Conservation (phyloP, 2,113 vertebrate species). For the Apus apus region DNA sequence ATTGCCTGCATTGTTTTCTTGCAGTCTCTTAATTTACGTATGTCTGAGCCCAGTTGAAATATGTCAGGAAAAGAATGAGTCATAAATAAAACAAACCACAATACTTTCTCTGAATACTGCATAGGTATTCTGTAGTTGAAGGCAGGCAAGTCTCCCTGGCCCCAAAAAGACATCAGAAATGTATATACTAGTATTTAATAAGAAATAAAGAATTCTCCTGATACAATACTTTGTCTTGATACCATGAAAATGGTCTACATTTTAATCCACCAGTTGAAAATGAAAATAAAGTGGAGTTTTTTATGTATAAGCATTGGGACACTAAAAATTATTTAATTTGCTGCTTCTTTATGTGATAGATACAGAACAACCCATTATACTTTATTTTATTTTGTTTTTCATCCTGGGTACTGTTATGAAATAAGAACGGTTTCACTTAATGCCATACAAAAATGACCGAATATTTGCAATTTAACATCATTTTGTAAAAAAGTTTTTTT, state of each 20-base stretch:
- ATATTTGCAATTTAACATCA: neutral
- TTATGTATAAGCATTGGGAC: neutral
- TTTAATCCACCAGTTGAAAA: neutral
- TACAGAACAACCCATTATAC: neutral
- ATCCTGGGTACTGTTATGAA: neutral
- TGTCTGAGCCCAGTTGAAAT: neutral
- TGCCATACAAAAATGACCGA: neutral
- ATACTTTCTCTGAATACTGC: neutral
- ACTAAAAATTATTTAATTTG: neutral
- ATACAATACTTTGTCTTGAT: neutral
- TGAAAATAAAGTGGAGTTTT: neutral
- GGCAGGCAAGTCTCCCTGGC: neutral
- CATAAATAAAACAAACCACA: neutral
- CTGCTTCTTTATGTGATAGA: neutral
- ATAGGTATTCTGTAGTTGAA: neutral
- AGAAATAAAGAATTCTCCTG: neutral
- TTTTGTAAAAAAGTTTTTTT: neutral
- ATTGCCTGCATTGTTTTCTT: neutral
- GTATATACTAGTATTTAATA: neutral
- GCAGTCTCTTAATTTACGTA: neutral
- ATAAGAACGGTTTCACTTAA: neutral
- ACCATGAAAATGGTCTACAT: neutral
- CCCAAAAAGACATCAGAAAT: neutral
- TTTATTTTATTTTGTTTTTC: neutral
- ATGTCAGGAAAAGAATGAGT: neutral